These are phyloP conservation scores for Achroia grisella DNA, from an alignment of 1,140 invertebrate genomes.

Conservation along the genomic window DNA sequence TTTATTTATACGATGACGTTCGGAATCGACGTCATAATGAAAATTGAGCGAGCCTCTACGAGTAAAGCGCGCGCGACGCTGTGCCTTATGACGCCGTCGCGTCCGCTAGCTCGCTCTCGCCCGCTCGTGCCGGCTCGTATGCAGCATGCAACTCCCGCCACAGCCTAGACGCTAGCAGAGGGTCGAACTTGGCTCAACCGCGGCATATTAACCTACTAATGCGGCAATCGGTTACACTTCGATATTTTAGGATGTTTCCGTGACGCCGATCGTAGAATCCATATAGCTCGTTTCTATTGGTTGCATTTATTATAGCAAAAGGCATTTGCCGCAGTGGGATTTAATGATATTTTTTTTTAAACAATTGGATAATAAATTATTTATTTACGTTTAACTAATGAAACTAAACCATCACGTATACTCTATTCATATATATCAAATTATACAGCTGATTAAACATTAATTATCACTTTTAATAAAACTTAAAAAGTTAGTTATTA, in stretches of 20 bases:
- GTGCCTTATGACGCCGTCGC: not conserved
- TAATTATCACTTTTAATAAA: no score
- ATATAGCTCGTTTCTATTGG: not conserved
- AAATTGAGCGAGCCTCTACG: slow-evolving; percentile 16
- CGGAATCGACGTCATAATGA: slow-evolving; percentile 39
- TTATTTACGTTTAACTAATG: not conserved
- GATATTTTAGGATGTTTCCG: not conserved
- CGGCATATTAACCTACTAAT: slow-evolving; percentile 4
- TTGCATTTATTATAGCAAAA: not conserved
- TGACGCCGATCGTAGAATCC: not conserved
- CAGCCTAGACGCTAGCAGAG: no score
- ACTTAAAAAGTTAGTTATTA: no score
- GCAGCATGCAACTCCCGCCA: no score
- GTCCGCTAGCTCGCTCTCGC: not conserved
- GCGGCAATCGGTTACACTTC: not conserved
- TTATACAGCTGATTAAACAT: no score
- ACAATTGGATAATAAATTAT: not conserved
- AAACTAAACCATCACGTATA: no score
- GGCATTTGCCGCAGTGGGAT: no score
- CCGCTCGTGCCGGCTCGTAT: not conserved
- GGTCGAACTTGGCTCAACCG: not conserved
- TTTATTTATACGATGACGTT: slow-evolving; percentile 51
- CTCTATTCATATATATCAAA: no score
- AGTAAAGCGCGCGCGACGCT: slow-evolving; percentile 12
- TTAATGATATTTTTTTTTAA: not conserved